Conservation (phyloP, 1,140 invertebrate species). For the Oreohelix idahoensis region DNA sequence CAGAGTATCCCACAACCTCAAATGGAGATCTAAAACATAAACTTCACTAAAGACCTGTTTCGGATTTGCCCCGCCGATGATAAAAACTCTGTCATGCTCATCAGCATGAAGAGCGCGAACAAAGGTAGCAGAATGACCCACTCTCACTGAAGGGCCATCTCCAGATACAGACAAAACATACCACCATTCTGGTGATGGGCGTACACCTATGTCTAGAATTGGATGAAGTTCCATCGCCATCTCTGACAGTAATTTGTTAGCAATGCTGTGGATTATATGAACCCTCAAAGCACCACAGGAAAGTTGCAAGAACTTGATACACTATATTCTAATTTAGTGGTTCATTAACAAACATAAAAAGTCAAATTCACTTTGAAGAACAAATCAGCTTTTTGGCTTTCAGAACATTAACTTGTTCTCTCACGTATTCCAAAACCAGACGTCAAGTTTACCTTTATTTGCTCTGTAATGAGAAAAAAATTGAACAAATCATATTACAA, state of each 20-base stretch:
- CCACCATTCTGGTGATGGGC: constrained; percentile 65
- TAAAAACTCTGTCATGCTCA: constrained; percentile 67
- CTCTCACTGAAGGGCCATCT: constrained; percentile 69
- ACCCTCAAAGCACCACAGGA: too few relatives aligned
- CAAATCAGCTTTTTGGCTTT: too few relatives aligned
- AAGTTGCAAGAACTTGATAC: too few relatives aligned
- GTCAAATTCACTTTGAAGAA: not conserved
- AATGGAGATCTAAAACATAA: constrained; percentile 69
- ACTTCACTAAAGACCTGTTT: constrained; percentile 69
- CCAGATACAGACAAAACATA: constrained; percentile 69
- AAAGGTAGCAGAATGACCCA: constrained; percentile 70
- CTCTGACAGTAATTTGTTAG: too few relatives aligned
- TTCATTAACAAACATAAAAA: not conserved
- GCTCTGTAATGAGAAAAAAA: too few relatives aligned
- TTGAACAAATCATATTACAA: too few relatives aligned
- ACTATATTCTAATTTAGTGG: too few relatives aligned
- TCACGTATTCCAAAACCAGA: too few relatives aligned
- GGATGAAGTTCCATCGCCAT: constrained; percentile 70
- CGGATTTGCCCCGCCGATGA: constrained; percentile 73
- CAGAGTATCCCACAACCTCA: constrained; percentile 67
- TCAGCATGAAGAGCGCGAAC: constrained; percentile 50
- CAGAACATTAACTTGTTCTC: too few relatives aligned
- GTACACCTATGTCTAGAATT: constrained; percentile 61
- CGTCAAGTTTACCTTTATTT: too few relatives aligned
- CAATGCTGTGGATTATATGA: not conserved